A percentile compares a stretch with the other conserved stretches of the same genome.
phyloP scores from a whole-genome alignment of 2,113 vertebrate species.

The Petrocephalus microphthalmus region DNA sequence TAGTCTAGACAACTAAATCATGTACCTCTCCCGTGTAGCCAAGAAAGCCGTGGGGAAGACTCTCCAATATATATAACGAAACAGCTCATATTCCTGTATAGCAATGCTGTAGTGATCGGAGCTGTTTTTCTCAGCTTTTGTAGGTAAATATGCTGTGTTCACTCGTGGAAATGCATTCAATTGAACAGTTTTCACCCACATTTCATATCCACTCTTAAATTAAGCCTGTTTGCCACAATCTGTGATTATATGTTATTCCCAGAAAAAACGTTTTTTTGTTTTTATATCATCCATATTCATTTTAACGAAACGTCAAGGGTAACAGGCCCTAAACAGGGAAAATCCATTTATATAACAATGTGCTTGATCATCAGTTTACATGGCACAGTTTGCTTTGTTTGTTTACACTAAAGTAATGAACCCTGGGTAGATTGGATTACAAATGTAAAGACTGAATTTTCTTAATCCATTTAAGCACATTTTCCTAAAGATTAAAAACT shows the following conservation, averaged over 20 bases:
- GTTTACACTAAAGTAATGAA: neutral
- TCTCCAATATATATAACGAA: neutral
- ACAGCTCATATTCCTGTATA: neutral
- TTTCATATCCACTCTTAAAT: neutral
- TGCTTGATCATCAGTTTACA: conserved; percentile 9
- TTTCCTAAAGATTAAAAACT: neutral
- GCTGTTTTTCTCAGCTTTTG: neutral
- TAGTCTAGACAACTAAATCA: neutral
- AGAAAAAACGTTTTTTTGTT: neutral
- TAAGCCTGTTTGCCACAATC: neutral
- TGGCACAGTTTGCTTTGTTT: neutral
- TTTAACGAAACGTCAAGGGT: conserved; percentile 1
- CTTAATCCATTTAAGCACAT: neutral
- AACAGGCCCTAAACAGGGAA: neutral
- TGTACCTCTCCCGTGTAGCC: neutral
- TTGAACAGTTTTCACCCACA: neutral
- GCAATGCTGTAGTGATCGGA: neutral
- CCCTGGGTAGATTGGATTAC: neutral
- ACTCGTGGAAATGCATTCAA: neutral
- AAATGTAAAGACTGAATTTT: neutral
- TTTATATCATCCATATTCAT: neutral
- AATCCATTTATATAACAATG: conserved; percentile 1
- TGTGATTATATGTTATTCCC: neutral
- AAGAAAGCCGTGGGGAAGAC: neutral
- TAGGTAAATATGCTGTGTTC: neutral